These are phyloP conservation scores for Corythornis cristatus DNA, from an alignment of 2,113 vertebrate genomes.

Conservation along the genomic window DNA sequence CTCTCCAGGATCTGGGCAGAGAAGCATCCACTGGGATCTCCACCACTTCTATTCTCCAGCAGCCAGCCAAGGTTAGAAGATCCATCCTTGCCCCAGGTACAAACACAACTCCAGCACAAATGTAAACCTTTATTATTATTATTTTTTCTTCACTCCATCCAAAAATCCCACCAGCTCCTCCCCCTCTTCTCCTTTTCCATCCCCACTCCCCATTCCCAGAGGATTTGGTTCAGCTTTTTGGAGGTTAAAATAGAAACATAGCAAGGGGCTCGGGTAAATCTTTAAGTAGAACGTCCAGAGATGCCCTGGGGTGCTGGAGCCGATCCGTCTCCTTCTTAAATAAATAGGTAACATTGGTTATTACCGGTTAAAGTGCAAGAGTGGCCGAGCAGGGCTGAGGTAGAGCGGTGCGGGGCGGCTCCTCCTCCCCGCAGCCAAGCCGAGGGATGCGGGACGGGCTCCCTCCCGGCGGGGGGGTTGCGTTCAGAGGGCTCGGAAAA, in stretches of 20 bases:
- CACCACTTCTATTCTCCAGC: neutral
- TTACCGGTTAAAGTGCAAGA: slow-evolving; percentile 47
- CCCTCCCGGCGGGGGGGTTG: neutral
- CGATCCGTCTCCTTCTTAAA: slow-evolving; percentile 1
- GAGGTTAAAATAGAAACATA: neutral
- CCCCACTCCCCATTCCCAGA: neutral
- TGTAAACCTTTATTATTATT: neutral
- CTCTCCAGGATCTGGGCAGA: neutral
- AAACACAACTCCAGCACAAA: neutral
- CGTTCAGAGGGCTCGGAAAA: slow-evolving; percentile 58
- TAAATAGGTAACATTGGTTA: slow-evolving; percentile 34
- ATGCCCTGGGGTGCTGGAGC: neutral
- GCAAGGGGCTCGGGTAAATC: neutral
- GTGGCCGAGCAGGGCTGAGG: neutral
- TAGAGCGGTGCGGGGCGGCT: neutral
- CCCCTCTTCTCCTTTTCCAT: neutral
- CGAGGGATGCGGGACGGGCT: neutral
- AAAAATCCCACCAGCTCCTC: neutral
- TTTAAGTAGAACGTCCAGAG: neutral
- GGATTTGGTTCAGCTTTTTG: neutral
- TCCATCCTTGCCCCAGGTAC: neutral
- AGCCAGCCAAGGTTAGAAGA: neutral
- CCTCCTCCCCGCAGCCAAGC: neutral
- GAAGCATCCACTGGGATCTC: neutral
- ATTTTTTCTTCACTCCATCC: neutral